Evolutionary conservation across 1,140 invertebrate species (phyloP).

Genomic region (Augochlora pura): DNA sequence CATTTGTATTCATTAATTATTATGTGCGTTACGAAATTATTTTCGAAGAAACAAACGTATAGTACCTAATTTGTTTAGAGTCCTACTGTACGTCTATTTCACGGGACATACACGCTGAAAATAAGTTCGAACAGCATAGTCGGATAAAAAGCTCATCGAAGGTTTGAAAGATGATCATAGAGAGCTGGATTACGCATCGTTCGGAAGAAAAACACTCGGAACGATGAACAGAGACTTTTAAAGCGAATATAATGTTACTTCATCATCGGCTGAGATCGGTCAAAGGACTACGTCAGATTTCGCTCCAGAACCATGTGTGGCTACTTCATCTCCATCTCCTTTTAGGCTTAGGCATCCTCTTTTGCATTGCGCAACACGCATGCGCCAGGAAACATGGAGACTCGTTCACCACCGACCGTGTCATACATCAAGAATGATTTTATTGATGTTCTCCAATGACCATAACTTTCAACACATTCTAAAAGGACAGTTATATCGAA

Average conservation of each 20-base stretch:
- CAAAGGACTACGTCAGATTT: conserved; percentile 11
- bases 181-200: conserved; percentile 1
- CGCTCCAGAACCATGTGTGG: conserved; percentile 12
- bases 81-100: too few species aligned
- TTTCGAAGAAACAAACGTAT: background rate
- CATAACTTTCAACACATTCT: background rate
- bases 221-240: conserved; percentile 24
- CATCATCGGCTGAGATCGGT: conserved; percentile 10
- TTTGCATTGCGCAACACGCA: conserved; percentile 1
- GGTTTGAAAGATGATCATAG: background rate
- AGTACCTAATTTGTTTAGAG: too few species aligned
- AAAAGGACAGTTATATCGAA: background rate
- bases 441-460: background rate
- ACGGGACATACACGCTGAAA: background rate
- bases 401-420: background rate
- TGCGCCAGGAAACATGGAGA: background rate
- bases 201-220: background rate
- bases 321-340: conserved; percentile 9
- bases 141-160: background rate
- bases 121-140: background rate
- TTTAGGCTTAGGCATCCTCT: background rate
- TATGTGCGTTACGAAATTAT: too few species aligned
- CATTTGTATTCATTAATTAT: too few species aligned
- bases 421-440: background rate
- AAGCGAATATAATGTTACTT: conserved; percentile 9